A percentile compares a stretch with the other conserved stretches of the same genome.
phyloP scores from a whole-genome alignment of 2,888 invertebrate species.

The Plebejus anna region DNA sequence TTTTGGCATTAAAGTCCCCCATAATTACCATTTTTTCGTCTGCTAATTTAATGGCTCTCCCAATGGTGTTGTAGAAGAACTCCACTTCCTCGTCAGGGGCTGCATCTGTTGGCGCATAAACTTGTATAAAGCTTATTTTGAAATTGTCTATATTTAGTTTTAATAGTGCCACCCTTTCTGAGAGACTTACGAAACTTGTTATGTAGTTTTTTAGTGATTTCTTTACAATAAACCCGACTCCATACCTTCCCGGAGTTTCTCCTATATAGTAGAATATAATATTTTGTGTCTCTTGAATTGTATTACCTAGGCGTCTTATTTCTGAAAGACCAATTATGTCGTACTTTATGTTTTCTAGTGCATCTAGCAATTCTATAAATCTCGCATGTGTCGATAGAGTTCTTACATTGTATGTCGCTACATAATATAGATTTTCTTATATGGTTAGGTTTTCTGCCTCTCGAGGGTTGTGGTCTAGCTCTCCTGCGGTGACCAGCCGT shows the following conservation, averaged over 20 bases:
- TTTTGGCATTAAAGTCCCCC: conserved; percentile 23
- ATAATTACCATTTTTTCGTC: neutral
- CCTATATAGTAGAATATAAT: too few species aligned
- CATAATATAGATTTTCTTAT: conserved; percentile 29
- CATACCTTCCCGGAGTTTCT: too few species aligned
- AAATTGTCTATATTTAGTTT: neutral
- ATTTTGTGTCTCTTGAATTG: too few species aligned
- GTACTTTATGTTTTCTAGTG: too few species aligned
- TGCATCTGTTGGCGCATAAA: neutral
- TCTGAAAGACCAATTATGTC: too few species aligned
- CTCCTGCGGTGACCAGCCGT: too few species aligned
- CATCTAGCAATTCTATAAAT: too few species aligned
- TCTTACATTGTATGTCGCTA: conserved; percentile 34
- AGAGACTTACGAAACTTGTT: neutral
- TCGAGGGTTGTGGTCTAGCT: conserved; percentile 30
- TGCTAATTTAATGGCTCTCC: neutral
- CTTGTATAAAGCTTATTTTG: conserved; percentile 3
- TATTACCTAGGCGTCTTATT: too few species aligned
- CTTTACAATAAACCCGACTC: too few species aligned
- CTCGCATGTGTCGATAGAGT: conserved; percentile 26
- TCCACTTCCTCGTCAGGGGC: conserved; percentile 4
- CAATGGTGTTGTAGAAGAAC: neutral
- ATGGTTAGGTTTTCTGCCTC: conserved; percentile 11
- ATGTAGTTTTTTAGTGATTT: too few species aligned
- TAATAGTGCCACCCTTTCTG: neutral